Evolutionary conservation across 2,888 invertebrate species (phyloP).

Genomic region (Sminthurinus aureus): DNA sequence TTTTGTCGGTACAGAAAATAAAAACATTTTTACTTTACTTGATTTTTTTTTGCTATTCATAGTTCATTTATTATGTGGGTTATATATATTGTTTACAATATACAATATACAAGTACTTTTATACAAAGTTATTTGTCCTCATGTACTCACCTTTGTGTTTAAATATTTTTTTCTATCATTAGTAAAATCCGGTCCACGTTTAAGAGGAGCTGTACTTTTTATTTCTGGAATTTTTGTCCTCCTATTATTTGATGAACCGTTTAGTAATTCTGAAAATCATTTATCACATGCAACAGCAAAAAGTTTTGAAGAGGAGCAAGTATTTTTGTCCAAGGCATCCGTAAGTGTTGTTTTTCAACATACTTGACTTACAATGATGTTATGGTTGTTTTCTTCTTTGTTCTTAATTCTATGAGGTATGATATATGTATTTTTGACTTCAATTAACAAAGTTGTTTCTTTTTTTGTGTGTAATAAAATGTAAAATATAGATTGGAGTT

Average conservation of each 20-base stretch:
- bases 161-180: background rate
- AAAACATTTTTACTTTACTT: background rate
- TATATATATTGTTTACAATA: background rate
- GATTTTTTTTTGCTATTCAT: background rate
- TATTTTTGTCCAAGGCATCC: slow-evolving; percentile 48
- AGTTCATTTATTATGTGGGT: background rate
- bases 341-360: slow-evolving; percentile 41
- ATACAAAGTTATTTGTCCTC: background rate
- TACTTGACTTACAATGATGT: background rate
- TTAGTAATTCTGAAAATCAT: slow-evolving; percentile 14
- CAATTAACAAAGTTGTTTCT: too few species aligned
- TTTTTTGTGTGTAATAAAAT: too few species aligned
- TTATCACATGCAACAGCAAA: background rate
- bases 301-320: slow-evolving; percentile 33
- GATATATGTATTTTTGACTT: too few species aligned
- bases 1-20: slow-evolving; percentile 40
- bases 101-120: background rate
- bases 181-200: slow-evolving; percentile 53
- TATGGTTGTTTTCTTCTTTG: background rate
- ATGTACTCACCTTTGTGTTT: background rate
- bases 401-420: background rate
- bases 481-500: slow-evolving; percentile 45
- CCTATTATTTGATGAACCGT: slow-evolving; percentile 44
- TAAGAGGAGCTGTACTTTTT: slow-evolving; percentile 53
- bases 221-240: slow-evolving; percentile 47